Evolutionary conservation across 2,113 vertebrate genomes (phyloP), one percentile per base, ranked within the genome.

Genomic region (Phrynocephalus versicolor): DNA sequence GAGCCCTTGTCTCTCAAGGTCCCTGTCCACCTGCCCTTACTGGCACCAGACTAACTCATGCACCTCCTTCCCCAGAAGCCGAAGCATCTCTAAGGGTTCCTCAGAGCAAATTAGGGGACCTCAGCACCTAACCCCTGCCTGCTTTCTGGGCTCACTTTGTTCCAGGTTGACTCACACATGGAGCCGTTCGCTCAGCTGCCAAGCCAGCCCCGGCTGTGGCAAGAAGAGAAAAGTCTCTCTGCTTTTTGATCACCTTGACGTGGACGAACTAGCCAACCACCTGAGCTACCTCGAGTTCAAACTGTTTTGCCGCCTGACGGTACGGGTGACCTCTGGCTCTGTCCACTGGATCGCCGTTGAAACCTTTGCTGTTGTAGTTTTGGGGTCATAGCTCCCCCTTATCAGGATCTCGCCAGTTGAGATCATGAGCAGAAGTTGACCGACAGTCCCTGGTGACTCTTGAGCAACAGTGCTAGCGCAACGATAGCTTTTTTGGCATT

Each of bases 181-280:
- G 70, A 91, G 88, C 7, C 93, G 92, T 5, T 90, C 89, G 19
- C 89, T 92, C 1, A 84, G 70, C 12, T 86, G 79, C 90, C 94
- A 95, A 79, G 96, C 94, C 10, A 97, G 97, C 1, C 97, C 98
- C 0, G 94, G 96, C 73, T 96, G 96, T 9, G 96, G 97, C 91
- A 98, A 98, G 92, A 98, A 98, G 91, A 94, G 98, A 88, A 98
- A 98, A 91, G 97, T 98, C n/a, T 98, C 98, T 0, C 86, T 98
- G 90, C 96, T 98, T 69, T 98, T 98, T 1, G 98, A 98, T 88
- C 98, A 98, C 95, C 97, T 98, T 96, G 97, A 98, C 86, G 94
- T 97, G 0, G 95, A 94, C 1, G 97, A 98, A 88, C 96, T 98
- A 93, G 98, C 98, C 0, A 94, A 97, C 72, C 98, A 98, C 84